These are phyloP conservation scores for Cheiracanthium punctorium DNA, from an alignment of 2,888 invertebrate genomes.

Conservation along the genomic window DNA sequence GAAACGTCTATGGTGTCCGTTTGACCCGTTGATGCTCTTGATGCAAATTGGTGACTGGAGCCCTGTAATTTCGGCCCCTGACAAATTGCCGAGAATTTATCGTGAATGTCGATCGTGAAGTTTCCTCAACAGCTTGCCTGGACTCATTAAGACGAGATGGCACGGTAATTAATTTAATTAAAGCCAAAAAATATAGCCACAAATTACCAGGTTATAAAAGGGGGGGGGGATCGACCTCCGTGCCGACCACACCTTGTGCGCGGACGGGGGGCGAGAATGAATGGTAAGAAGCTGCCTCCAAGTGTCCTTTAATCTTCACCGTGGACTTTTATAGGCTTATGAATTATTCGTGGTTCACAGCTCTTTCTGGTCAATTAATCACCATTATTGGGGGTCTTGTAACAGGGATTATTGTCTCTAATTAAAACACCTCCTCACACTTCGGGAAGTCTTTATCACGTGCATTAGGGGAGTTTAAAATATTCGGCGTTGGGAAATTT, in stretches of 20 bases:
- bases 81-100: background rate
- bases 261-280: too few relatives aligned
- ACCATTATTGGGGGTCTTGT: background rate
- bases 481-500: too few relatives aligned
- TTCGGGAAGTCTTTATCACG: too few relatives aligned
- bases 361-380: background rate
- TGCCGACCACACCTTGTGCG: background rate
- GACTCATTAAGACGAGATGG: background rate
- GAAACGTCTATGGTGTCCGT: background rate
- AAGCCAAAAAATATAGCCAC: constrained; percentile 23
- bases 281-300: too few relatives aligned
- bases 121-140: too few relatives aligned
- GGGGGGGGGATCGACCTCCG: too few relatives aligned
- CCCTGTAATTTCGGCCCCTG: background rate
- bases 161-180: constrained; percentile 36
- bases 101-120: background rate
- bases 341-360: background rate
- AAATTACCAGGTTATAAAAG: constrained; percentile 10
- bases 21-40: background rate
- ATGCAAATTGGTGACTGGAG: background rate
- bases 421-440: background rate
- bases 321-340: too few relatives aligned
- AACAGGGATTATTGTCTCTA: too few relatives aligned
- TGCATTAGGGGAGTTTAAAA: too few relatives aligned
- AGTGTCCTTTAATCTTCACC: background rate